Evolutionary conservation across 2,797 vertebrate genomes (phyloP).

Genomic region (Neosilurus hyrtlii): DNA sequence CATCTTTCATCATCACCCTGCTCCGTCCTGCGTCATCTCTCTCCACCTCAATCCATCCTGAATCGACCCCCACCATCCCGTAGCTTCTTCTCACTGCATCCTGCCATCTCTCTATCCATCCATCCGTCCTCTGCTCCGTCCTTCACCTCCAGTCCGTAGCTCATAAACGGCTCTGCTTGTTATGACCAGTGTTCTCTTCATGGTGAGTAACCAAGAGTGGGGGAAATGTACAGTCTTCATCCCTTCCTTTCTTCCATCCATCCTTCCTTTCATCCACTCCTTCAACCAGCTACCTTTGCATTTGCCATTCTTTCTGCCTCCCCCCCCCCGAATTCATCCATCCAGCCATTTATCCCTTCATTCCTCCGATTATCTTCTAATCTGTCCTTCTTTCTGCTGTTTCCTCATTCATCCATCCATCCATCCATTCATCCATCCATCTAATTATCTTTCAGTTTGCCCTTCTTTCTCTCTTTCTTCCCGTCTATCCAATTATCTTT

Average conservation of each 20-base stretch:
- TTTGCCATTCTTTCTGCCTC: no score
- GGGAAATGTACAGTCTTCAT: neutral
- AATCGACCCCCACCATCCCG: slow-evolving; percentile 30
- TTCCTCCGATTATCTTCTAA: no score
- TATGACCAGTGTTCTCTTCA: slow-evolving; percentile 30
- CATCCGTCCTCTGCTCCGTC: slow-evolving; percentile 41
- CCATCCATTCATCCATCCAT: no score
- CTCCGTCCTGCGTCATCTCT: neutral
- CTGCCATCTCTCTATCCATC: slow-evolving; percentile 34
- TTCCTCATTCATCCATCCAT: no score
- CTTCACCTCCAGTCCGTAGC: slow-evolving; percentile 35
- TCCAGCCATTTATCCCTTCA: no score
- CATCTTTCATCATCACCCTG: slow-evolving; percentile 21
- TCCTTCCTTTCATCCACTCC: neutral
- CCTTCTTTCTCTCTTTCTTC: neutral
- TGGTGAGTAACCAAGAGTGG: slow-evolving; percentile 39
- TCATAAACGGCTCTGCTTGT: slow-evolving; percentile 42
- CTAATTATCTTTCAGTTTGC: no score
- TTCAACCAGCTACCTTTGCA: no score
- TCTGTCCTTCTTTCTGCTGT: no score
- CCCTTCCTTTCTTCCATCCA: neutral
- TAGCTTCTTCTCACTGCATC: slow-evolving; percentile 46
- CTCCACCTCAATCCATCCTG: neutral
- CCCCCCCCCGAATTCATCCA: no score
- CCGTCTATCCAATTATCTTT: no score